Conservation (phyloP, 2,888 invertebrate species). For the Iselma pallidipennis region DNA sequence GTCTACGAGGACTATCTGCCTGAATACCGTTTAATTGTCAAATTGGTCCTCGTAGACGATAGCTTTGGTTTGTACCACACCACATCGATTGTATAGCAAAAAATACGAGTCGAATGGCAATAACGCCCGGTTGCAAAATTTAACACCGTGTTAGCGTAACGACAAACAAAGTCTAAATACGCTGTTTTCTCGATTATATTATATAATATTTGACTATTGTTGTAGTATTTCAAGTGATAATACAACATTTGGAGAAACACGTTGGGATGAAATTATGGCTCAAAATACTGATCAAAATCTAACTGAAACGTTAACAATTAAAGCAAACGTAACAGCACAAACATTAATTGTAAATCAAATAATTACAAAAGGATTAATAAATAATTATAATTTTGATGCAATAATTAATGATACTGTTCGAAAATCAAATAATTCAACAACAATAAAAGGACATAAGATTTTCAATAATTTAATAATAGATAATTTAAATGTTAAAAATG, state of each 20-base stretch:
- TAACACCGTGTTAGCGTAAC: too few relatives aligned
- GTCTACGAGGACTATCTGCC: too few relatives aligned
- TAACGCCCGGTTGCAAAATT: too few relatives aligned
- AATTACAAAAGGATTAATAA: slow-evolving; percentile 37
- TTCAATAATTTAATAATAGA: slow-evolving; percentile 42
- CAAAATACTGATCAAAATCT: slow-evolving; percentile 30
- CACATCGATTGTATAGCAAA: too few relatives aligned
- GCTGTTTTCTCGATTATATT: too few relatives aligned
- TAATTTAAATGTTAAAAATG: slow-evolving; percentile 36
- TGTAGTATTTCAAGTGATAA: slow-evolving; percentile 32
- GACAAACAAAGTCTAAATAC: too few relatives aligned
- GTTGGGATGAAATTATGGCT: slow-evolving; percentile 37
- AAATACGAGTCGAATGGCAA: too few relatives aligned
- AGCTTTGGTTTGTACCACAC: too few relatives aligned
- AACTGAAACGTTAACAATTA: slow-evolving; percentile 33
- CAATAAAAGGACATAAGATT: slow-evolving; percentile 38
- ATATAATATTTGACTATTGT: too few relatives aligned
- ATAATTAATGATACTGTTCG: slow-evolving; percentile 46
- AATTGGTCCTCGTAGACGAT: too few relatives aligned
- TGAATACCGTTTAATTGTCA: too few relatives aligned
- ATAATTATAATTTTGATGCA: slow-evolving; percentile 41
- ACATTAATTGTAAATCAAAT: slow-evolving; percentile 28
- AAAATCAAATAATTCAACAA: slow-evolving; percentile 22
- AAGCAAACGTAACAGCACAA: slow-evolving; percentile 28
- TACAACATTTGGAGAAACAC: slow-evolving; percentile 33